These are phyloP conservation scores for Menura novaehollandiae DNA, from an alignment of 2,113 vertebrate genomes.

Conservation along the genomic window DNA sequence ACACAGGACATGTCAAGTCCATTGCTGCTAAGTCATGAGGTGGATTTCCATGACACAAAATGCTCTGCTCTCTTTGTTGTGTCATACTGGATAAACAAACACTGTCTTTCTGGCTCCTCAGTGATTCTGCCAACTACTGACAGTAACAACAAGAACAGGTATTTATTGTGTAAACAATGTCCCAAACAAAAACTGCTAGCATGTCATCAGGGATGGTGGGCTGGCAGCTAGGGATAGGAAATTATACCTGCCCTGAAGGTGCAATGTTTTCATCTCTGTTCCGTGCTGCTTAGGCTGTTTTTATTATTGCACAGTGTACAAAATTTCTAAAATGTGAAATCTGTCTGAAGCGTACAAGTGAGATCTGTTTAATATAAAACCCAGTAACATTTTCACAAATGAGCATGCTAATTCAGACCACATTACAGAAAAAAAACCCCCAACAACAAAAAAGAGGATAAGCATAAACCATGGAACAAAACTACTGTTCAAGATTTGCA, in stretches of 20 bases:
- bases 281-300: not conserved
- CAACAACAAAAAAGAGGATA: not conserved
- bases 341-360: not conserved
- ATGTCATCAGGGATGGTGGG: not conserved
- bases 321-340: not conserved
- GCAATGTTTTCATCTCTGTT: not conserved
- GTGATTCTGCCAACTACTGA: not conserved
- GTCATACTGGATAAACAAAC: not conserved
- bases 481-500: not conserved
- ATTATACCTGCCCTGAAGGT: not conserved
- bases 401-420: not conserved
- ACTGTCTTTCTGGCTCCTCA: not conserved
- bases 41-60: not conserved
- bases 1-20: not conserved
- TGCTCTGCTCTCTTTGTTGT: not conserved
- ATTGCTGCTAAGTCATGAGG: accelerated
- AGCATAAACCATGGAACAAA: not conserved
- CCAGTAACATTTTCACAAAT: not conserved
- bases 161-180: not conserved
- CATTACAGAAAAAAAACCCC: not conserved
- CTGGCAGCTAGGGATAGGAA: not conserved
- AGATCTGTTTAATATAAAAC: not conserved
- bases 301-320: not conserved
- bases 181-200: not conserved
- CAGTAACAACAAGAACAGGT: not conserved